These are phyloP conservation scores for Poecilus cupreus DNA, from an alignment of 2,888 invertebrate genomes.

Conservation along the genomic window DNA sequence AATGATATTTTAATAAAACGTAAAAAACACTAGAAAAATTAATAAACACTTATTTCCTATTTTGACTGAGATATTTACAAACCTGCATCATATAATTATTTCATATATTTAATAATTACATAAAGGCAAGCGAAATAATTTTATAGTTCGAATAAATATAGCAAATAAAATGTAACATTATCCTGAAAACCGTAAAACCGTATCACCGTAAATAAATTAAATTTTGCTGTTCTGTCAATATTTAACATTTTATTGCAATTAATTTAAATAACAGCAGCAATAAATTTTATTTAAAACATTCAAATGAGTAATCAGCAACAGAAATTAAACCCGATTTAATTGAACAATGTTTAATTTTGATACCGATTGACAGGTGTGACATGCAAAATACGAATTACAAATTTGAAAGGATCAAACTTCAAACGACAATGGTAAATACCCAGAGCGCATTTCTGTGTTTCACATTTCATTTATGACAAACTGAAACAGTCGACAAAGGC, in stretches of 20 bases:
- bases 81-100: too few relatives aligned
- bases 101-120: background rate
- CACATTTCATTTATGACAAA: too few relatives aligned
- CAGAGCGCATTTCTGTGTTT: background rate
- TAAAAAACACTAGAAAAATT: too few relatives aligned
- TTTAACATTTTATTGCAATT: slow-evolving; percentile 7
- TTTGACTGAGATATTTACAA: too few relatives aligned
- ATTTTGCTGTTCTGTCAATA: slow-evolving; percentile 6
- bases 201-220: background rate
- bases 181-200: background rate
- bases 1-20: too few relatives aligned
- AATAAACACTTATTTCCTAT: too few relatives aligned
- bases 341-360: background rate
- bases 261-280: background rate
- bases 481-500: too few relatives aligned
- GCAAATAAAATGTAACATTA: background rate
- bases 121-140: background rate
- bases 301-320: background rate
- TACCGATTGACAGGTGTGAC: background rate
- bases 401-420: slow-evolving; percentile 2
- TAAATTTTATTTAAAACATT: background rate
- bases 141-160: background rate
- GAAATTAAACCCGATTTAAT: background rate
- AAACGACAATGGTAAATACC: background rate
- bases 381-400: background rate